Evolutionary conservation across 2,797 vertebrate genomes (phyloP).

Genomic region (Acanthurus lineatus): DNA sequence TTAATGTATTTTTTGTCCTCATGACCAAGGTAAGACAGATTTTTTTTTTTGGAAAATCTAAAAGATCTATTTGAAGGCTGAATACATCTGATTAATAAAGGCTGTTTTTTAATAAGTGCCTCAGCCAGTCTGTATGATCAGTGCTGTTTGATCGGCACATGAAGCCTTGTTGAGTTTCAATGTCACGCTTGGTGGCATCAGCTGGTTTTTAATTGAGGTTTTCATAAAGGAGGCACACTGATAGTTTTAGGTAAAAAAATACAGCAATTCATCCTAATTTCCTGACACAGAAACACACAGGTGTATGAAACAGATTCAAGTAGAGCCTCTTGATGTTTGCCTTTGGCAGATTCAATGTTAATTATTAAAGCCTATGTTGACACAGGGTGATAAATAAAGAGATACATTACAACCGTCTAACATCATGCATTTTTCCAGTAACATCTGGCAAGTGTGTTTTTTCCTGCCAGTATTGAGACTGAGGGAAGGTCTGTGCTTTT

Average conservation of each 20-base stretch:
- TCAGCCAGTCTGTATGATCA: conserved; percentile 29
- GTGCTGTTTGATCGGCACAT: conserved; percentile 30
- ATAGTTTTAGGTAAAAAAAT: not conserved
- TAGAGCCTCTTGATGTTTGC: conserved; percentile 6
- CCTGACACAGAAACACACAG: not conserved
- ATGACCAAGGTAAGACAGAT: not conserved
- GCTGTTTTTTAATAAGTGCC: conserved; percentile 23
- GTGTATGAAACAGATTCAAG: not conserved
- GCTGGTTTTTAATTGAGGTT: not conserved
- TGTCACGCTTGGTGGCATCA: conserved; percentile 6
- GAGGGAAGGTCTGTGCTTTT: not conserved
- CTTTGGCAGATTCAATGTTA: not conserved
- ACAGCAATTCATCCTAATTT: not conserved
- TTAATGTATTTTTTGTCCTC: too few relatives aligned
- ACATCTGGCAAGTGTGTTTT: not conserved
- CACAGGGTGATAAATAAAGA: not conserved
- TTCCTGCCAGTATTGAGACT: not conserved
- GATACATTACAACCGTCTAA: not conserved
- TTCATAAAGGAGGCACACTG: conserved; percentile 8
- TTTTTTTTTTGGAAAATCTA: not conserved
- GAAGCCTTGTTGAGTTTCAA: not conserved
- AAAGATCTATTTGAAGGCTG: not conserved
- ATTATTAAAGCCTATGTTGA: not conserved
- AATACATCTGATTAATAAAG: too few relatives aligned
- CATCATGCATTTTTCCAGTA: not conserved